Evolutionary conservation across 2,113 vertebrate species (phyloP).

Genomic region (Catharus bicknelli): DNA sequence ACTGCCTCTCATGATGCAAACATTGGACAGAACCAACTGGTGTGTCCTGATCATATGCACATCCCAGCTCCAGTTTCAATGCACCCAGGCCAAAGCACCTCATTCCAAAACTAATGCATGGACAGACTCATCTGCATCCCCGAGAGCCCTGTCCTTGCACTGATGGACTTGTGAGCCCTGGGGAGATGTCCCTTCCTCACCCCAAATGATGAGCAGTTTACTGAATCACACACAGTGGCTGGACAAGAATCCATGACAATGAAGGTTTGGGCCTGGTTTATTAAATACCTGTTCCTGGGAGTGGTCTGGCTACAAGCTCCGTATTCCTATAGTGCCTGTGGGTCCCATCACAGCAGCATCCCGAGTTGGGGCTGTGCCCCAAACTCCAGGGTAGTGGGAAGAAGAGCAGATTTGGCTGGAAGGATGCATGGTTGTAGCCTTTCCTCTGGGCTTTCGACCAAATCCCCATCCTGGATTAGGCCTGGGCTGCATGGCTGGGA

Average conservation of each 20-base stretch:
- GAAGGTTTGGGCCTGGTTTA: not conserved
- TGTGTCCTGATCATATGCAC: fast-evolving
- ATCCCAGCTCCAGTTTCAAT: not conserved
- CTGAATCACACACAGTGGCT: not conserved
- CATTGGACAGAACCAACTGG: not conserved
- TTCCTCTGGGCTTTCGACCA: not conserved
- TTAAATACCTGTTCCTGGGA: not conserved
- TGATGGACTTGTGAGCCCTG: not conserved
- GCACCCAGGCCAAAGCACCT: not conserved
- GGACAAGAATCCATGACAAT: not conserved
- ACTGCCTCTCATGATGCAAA: not conserved
- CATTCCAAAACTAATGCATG: not conserved
- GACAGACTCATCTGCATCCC: not conserved
- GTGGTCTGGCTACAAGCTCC: not conserved
- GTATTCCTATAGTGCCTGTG: fast-evolving
- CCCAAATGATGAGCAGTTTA: not conserved
- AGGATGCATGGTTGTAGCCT: not conserved
- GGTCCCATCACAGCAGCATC: not conserved
- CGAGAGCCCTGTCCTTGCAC: not conserved
- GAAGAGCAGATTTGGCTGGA: not conserved
- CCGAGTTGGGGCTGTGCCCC: fast-evolving
- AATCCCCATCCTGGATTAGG: not conserved
- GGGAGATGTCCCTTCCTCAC: not conserved
- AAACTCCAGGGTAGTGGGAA: not conserved
- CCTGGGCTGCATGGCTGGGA: not conserved